Percentiles rank a stretch among this genome's conserved stretches.
Conservation (phyloP, 2,113 vertebrate genomes). For the Zonotrichia leucophrys region DNA sequence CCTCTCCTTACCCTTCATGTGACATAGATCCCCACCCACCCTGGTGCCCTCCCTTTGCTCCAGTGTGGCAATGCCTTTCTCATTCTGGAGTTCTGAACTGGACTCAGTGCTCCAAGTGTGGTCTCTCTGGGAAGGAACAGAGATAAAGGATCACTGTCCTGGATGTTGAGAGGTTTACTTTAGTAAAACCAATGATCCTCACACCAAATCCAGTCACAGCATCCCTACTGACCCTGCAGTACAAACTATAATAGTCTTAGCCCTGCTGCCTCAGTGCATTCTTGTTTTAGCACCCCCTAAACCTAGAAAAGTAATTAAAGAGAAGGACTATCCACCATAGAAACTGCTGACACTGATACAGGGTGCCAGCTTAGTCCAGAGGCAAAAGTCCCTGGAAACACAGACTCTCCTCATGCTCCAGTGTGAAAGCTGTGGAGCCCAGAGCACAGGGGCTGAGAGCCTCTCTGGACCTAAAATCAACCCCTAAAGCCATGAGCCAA, state of each 20-base stretch:
- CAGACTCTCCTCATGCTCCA: fast-evolving
- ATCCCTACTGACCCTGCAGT: neutral
- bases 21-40: fast-evolving
- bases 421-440: neutral
- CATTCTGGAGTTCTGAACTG: neutral
- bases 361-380: neutral
- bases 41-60: neutral
- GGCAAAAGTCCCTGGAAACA: neutral
- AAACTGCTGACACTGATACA: neutral
- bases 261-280: neutral
- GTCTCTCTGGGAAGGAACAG: neutral
- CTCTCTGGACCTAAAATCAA: neutral
- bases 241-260: neutral
- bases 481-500: neutral
- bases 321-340: neutral
- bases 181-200: neutral
- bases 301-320: neutral
- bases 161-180: neutral
- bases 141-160: neutral
- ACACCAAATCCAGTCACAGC: neutral
- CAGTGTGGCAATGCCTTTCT: neutral
- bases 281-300: neutral
- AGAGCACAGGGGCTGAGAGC: no score
- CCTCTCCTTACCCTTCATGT: neutral
- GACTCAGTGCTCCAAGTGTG: neutral